Evolutionary conservation across 2,797 vertebrate species (phyloP), one percentile per base, ranked within the genome.

Genomic region (Oreonectes daqikongensis): DNA sequence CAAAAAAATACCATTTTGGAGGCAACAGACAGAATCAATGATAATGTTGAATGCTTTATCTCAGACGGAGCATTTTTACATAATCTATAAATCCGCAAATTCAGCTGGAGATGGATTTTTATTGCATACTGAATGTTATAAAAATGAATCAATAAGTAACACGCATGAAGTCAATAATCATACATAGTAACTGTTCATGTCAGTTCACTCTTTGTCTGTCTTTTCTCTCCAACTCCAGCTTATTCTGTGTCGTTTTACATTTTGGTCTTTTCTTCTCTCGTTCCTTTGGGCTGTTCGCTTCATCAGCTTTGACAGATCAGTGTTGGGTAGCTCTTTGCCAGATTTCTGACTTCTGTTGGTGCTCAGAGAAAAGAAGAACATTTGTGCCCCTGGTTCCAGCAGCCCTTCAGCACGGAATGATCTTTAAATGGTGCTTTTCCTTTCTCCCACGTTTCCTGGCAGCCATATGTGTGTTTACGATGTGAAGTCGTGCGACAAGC

Each of bases 351-450:
- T 79, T 44, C 71, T 79, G 72, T 79, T 78, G 40, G 81, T 28
- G 61, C 77, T 79, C 65, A 38, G 48, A 82, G 77, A 30, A 28
- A 69, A 67, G 38, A 80, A 52, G 50, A 77, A 72, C 38, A 75
- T 81, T 72, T 64, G 69, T 84, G 69, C 81, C 69, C 30, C 32
- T 46, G 52, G 76, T 61, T 78, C 72, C 72, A 68, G 73, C 53
- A 69, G 42, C 70, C 81, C 75, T 69, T 65, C 63, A 80, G 75
- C 81, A 72, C 61, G 68, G 70, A 82, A 78, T 66, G 79, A 79
- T 87, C 79, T 83, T 82, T 84, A 83, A 85, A 80, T 79, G 74
- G 67, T 81, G 71, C 74, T 80, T 78, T 83, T 78, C 78, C 48
- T 84, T 81, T 78, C 75, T 79, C 66, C 69, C 53, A 38, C 17